Evolutionary conservation across 2,797 vertebrate species (phyloP), one percentile per base, ranked within the genome.

Genomic region (Miichthys miiuy): DNA sequence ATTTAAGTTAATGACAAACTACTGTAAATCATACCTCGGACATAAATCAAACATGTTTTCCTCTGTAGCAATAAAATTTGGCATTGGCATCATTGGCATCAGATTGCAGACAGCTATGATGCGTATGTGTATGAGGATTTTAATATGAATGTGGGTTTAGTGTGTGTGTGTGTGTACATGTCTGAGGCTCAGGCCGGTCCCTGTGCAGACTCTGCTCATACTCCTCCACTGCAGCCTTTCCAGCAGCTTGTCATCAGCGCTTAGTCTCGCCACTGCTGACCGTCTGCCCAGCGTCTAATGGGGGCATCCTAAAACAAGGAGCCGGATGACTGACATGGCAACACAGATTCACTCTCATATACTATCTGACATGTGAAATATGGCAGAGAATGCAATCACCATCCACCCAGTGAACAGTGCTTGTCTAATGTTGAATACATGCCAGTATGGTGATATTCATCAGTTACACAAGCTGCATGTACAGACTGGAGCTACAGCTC

Each of bases 191-290:
- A n/a, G 30, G 60, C 65, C 44, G 6, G 87, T 77, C 83, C 79
- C 75, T 48, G 20, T 80, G 84, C 75, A 86, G 71, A 75, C 84
- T 90, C 85, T 77, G 78, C 79, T 89, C 79, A 78, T 81, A 87
- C 64, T 89, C 75, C 75, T 70, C 25, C 63, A 12, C 78, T 47
- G 77, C 77, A 84, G 80, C 82, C 64, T 73, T 64, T 92, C 88
- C 89, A 90, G 77, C 68, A 84, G 77, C 88, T 83, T 93, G 91
- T 93, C 92, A 92, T 88, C 92, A 54, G 84, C 18, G 86, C 86
- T 91, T 87, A 91, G 76, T 75, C 72, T 79, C 79, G 25, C 52
- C 55, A 2, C 83, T 13, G 73, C 80, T 77, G 83, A 91, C 42
- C 79, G 70, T 77, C 87, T 85, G 85, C 64, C 72, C 84, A 47